Conservation (phyloP, 2,113 vertebrate genomes). For the Hippocampus mohnikei region DNA sequence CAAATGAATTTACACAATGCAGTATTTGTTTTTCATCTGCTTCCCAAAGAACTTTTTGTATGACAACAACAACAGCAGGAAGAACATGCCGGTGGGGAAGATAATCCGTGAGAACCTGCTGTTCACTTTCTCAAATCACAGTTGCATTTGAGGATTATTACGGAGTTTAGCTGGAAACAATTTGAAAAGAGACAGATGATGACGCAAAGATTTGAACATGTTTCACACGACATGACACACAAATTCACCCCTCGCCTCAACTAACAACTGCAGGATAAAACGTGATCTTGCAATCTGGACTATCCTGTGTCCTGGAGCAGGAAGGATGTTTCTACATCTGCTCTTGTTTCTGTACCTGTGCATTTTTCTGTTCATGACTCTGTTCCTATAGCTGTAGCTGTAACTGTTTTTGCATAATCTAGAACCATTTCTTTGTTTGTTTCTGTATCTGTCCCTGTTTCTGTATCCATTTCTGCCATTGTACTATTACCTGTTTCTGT, state of each 20-base stretch:
- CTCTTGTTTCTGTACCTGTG: not conserved
- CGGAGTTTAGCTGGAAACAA: conserved; percentile 3
- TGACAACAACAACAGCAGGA: not conserved
- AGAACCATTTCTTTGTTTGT: not conserved
- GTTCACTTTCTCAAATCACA: not conserved
- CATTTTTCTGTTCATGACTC: not conserved
- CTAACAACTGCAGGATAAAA: not conserved
- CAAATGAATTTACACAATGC: not conserved
- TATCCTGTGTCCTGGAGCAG: not conserved
- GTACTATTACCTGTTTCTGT: not conserved
- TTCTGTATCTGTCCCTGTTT: not conserved
- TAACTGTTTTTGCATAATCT: not conserved
- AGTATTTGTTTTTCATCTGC: not conserved
- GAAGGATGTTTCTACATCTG: not conserved
- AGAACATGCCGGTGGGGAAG: not conserved
- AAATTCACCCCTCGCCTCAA: not conserved
- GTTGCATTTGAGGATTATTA: not conserved
- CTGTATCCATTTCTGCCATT: not conserved
- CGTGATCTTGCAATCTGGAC: not conserved
- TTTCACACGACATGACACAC: not conserved
- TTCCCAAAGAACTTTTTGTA: not conserved
- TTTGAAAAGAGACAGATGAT: not conserved
- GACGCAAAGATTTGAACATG: not conserved
- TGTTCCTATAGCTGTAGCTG: not conserved
- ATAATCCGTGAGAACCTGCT: not conserved